Evolutionary conservation across 2,888 invertebrate genomes (phyloP).

Genomic region (Eupithecia subumbrata): DNA sequence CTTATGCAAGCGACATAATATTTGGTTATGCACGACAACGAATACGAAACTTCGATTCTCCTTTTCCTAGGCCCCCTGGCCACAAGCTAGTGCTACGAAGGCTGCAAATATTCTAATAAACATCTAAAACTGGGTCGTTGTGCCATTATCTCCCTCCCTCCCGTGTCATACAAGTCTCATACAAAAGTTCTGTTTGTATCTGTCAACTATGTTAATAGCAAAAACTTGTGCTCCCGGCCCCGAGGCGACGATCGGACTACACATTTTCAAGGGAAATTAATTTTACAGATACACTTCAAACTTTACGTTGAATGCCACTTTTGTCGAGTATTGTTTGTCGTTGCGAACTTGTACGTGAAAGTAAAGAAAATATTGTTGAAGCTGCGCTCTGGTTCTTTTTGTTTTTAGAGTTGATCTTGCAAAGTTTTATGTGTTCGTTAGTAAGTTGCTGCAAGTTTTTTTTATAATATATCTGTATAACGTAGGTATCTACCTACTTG

Average conservation of each 20-base stretch:
- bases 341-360: slow-evolving; percentile 27
- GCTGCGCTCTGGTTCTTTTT: slow-evolving; percentile 11
- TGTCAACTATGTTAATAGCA: slow-evolving; percentile 51
- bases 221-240: slow-evolving; percentile 42
- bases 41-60: too few species aligned
- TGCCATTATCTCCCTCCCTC: not conserved
- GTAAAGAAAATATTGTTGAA: slow-evolving; percentile 25
- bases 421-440: slow-evolving; percentile 17
- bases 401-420: slow-evolving; percentile 17
- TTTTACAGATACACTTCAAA: slow-evolving; percentile 46
- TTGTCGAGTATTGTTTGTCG: slow-evolving; percentile 39
- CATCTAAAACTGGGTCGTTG: not conserved
- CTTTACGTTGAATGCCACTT: slow-evolving; percentile 28
- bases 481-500: not conserved
- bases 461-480: not conserved
- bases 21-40: too few species aligned
- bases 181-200: slow-evolving; percentile 36
- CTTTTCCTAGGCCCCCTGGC: too few species aligned
- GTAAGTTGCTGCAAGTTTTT: not conserved
- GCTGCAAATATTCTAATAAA: not conserved
- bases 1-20: too few species aligned
- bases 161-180: slow-evolving; percentile 1
- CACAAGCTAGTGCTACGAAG: not conserved
- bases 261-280: slow-evolving; percentile 47
- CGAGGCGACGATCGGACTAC: slow-evolving; percentile 46